phyloP scores from a whole-genome alignment of 2,797 vertebrate genomes.

The Sebastes baramenuke region DNA sequence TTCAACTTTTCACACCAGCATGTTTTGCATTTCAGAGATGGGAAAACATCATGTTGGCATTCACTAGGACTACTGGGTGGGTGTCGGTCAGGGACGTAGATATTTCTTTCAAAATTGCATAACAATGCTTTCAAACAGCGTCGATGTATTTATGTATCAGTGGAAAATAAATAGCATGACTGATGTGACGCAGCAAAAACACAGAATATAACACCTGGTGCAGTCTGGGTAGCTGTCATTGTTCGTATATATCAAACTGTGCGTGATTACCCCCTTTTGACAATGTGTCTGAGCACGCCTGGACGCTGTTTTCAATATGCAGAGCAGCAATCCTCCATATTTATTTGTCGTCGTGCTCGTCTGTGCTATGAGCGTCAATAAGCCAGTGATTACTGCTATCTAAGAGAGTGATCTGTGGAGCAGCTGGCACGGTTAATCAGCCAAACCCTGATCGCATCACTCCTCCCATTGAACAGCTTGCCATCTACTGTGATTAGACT shows the following conservation, averaged over 20 bases:
- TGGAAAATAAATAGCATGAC: neutral
- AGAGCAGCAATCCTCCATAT: slow-evolving; percentile 4
- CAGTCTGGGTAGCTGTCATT: neutral
- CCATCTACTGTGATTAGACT: slow-evolving; percentile 64
- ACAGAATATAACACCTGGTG: slow-evolving; percentile 4
- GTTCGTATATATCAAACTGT: neutral
- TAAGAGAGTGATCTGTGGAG: slow-evolving; percentile 63
- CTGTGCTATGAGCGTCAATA: slow-evolving; percentile 54
- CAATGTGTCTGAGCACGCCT: neutral
- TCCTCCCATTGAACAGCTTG: slow-evolving; percentile 66
- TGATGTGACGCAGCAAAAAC: neutral
- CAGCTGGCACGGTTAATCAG: slow-evolving; percentile 74
- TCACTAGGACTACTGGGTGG: neutral
- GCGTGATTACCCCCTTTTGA: slow-evolving; percentile 10
- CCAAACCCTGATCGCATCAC: slow-evolving; percentile 65
- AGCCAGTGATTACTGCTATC: slow-evolving; percentile 65
- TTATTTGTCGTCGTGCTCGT: slow-evolving; percentile 36
- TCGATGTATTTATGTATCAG: neutral
- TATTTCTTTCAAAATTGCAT: neutral
- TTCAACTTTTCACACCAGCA: slow-evolving; percentile 18
- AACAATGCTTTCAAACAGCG: neutral
- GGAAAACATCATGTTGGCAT: neutral
- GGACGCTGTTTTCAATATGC: slow-evolving; percentile 15
- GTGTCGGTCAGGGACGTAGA: neutral
- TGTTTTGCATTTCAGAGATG: slow-evolving; percentile 12